Percentiles rank a stretch among this genome's conserved stretches.
Conservation (phyloP, 2,113 vertebrate species). For the Tenebrosternarchus preto region DNA sequence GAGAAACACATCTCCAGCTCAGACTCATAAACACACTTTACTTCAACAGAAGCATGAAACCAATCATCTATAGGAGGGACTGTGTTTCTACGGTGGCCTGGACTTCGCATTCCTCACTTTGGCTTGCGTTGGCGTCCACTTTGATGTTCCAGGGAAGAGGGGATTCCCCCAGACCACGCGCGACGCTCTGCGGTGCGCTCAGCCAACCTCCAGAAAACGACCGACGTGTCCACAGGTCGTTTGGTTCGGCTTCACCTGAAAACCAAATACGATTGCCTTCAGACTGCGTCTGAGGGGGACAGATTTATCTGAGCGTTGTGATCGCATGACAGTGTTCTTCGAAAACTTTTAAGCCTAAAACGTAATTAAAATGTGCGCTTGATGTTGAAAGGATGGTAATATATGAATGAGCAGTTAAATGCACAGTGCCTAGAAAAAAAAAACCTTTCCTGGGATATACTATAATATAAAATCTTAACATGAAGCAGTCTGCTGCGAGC, state of each 20-base stretch:
- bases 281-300: not conserved
- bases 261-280: not conserved
- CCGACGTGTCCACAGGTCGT: not conserved
- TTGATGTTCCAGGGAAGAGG: not conserved
- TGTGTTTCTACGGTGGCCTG: not conserved
- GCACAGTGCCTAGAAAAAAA: not conserved
- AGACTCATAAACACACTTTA: not conserved
- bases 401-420: not conserved
- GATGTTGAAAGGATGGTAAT: not conserved
- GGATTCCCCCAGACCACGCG: not conserved
- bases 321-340: not conserved
- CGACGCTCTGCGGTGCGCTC: not conserved
- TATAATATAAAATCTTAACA: no score
- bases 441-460: no score
- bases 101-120: no score
- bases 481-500: not conserved
- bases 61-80: not conserved
- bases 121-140: not conserved
- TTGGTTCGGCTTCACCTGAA: conserved; percentile 12
- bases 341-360: not conserved
- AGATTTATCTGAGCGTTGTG: not conserved
- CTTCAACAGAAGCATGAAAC: not conserved
- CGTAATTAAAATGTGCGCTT: not conserved
- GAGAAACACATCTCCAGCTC: no score
- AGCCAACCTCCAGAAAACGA: not conserved